A percentile compares a stretch with the other conserved stretches of the same genome.
Conservation (phyloP, 1,140 invertebrate genomes). For the Megalopta genalis region DNA sequence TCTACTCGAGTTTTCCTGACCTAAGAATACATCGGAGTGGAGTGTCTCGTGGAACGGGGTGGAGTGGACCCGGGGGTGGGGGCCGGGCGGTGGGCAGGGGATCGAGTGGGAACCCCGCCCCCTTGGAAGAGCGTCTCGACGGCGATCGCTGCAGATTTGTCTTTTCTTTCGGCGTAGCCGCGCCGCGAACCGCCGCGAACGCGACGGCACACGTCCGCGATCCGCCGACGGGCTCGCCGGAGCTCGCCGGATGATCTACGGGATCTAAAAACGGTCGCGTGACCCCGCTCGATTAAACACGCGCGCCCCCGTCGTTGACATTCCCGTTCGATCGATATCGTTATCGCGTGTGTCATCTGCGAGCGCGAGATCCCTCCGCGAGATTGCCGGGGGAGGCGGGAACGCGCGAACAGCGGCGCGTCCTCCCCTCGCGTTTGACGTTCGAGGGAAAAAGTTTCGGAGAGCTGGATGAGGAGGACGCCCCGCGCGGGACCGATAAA, state of each 20-base stretch:
- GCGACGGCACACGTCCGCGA: too few relatives aligned
- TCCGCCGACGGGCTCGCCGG: neutral
- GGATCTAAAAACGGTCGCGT: constrained; percentile 11
- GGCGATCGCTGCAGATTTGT: constrained; percentile 61
- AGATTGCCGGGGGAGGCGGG: too few relatives aligned
- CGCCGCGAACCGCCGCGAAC: neutral
- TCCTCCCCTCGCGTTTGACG: too few relatives aligned
- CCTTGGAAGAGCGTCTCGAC: constrained; percentile 47
- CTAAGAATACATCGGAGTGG: constrained; percentile 74
- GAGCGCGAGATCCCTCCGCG: too few relatives aligned
- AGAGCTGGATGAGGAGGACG: too few relatives aligned
- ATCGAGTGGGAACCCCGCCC: constrained; percentile 54
- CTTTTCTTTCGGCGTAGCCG: constrained; percentile 48
- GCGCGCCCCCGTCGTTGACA: neutral
- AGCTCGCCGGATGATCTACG: neutral
- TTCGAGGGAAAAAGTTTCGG: too few relatives aligned
- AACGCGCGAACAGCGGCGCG: too few relatives aligned
- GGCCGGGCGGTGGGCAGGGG: constrained; percentile 23
- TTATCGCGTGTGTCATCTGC: constrained; percentile 4
- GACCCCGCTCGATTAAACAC: constrained; percentile 25
- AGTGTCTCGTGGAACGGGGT: constrained; percentile 69
- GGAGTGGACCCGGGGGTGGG: constrained; percentile 63
- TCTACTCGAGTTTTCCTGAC: constrained; percentile 75
- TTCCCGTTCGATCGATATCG: constrained; percentile 27
- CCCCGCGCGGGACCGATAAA: too few relatives aligned